phyloP scores from a whole-genome alignment of 2,888 invertebrate genomes.

The Lasioglossum malachurum region DNA sequence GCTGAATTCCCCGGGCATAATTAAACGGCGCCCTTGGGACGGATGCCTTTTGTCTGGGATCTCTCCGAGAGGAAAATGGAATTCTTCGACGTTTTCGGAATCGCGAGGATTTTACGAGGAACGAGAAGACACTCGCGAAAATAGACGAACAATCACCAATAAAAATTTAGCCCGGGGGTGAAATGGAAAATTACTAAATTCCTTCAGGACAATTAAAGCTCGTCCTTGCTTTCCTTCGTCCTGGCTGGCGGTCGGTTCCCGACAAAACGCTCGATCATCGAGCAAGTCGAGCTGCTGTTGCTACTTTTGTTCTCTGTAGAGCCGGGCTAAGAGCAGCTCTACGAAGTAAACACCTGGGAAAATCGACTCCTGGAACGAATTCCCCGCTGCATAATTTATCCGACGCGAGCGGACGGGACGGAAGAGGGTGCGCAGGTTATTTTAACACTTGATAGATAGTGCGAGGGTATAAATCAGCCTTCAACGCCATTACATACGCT shows the following conservation, averaged over 20 bases:
- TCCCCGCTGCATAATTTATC: not conserved
- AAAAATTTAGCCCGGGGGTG: constrained; percentile 16
- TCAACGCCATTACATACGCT: not conserved
- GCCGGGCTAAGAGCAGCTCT: not conserved
- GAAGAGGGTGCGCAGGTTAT: not conserved
- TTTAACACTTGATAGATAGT: not conserved
- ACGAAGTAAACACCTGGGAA: not conserved
- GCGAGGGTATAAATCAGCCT: constrained; percentile 10
- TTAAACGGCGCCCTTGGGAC: constrained; percentile 43
- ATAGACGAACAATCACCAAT: not conserved
- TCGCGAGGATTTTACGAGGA: not conserved
- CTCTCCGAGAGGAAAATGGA: not conserved
- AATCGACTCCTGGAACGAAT: not conserved
- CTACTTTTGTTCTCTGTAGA: not conserved
- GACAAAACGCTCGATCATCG: not conserved
- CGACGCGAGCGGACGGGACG: not conserved
- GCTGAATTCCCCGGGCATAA: constrained; percentile 61
- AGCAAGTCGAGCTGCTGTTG: not conserved
- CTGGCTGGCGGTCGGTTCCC: too few species aligned
- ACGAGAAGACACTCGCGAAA: not conserved
- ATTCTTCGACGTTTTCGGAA: constrained; percentile 3
- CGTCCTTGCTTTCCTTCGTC: not conserved
- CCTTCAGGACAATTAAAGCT: constrained; percentile 63
- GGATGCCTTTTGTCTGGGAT: not conserved
- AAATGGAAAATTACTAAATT: constrained; percentile 62